Percentiles rank a stretch among this genome's conserved stretches.
phyloP scores from a whole-genome alignment of 2,888 invertebrate genomes.

The Cecidostiba fungosa region DNA sequence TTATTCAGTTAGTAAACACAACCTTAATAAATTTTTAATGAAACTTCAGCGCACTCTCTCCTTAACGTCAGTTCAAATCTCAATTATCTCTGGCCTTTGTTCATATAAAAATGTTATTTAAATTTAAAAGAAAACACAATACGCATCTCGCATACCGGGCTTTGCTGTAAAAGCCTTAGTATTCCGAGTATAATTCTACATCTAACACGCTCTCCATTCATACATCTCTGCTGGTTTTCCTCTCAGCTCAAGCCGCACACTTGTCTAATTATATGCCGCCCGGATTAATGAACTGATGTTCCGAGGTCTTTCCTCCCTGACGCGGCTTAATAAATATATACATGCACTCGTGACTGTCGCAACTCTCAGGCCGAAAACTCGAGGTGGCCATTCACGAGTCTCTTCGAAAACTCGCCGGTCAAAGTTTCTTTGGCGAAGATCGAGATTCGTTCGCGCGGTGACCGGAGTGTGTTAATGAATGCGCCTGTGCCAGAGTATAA shows the following conservation, averaged over 20 bases:
- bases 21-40: neutral
- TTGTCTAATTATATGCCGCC: neutral
- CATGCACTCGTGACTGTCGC: neutral
- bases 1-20: neutral
- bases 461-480: neutral
- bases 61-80: too few species aligned
- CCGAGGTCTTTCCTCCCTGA: neutral
- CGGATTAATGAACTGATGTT: neutral
- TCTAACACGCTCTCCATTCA: too few species aligned
- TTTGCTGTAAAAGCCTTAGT: too few species aligned
- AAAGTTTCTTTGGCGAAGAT: constrained; percentile 13
- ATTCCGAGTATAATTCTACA: too few species aligned
- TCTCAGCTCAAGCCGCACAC: too few species aligned
- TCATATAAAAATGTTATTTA: too few species aligned
- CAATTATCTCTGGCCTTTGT: too few species aligned
- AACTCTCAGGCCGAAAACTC: neutral
- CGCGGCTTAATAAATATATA: neutral
- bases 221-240: too few species aligned
- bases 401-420: constrained; percentile 1
- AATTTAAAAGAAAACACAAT: too few species aligned
- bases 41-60: neutral
- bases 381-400: neutral
- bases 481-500: too few species aligned
- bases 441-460: constrained; percentile 5
- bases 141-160: too few species aligned